These are phyloP conservation scores for Tridacna crocea DNA, from an alignment of 2,888 invertebrate species.

Conservation along the genomic window DNA sequence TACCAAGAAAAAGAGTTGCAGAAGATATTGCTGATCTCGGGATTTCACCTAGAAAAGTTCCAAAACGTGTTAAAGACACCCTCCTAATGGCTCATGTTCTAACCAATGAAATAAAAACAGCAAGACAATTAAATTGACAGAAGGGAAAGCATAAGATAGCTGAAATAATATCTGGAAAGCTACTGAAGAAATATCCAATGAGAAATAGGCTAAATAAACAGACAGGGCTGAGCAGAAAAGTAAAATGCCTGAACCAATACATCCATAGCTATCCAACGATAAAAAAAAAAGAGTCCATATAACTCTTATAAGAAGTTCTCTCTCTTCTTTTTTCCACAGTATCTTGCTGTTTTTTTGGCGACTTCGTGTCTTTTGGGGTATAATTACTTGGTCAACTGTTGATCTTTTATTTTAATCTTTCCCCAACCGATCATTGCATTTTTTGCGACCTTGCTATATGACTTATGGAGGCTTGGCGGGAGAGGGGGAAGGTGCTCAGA, in stretches of 20 bases:
- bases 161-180: conserved; percentile 21
- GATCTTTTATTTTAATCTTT: too few species aligned
- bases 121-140: too few species aligned
- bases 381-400: too few species aligned
- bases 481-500: too few species aligned
- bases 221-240: conserved; percentile 26
- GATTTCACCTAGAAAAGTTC: conserved; percentile 31
- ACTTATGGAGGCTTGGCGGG: too few species aligned
- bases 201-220: background rate
- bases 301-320: too few species aligned
- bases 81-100: conserved; percentile 19
- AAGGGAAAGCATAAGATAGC: conserved; percentile 22
- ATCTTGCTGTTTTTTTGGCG: too few species aligned
- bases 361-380: too few species aligned
- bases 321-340: too few species aligned
- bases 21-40: background rate
- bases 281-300: background rate
- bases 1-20: too few species aligned
- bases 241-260: background rate
- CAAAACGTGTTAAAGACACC: conserved; percentile 2
- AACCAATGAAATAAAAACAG: conserved; percentile 28
- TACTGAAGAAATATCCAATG: conserved; percentile 15
- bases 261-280: conserved; percentile 4
- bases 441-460: too few species aligned
- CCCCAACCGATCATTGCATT: too few species aligned